A percentile compares a stretch with the other conserved stretches of the same genome.
These are phyloP conservation scores for Drosophila simulans DNA, from an alignment of 1,140 invertebrate species.

Conservation along the genomic window DNA sequence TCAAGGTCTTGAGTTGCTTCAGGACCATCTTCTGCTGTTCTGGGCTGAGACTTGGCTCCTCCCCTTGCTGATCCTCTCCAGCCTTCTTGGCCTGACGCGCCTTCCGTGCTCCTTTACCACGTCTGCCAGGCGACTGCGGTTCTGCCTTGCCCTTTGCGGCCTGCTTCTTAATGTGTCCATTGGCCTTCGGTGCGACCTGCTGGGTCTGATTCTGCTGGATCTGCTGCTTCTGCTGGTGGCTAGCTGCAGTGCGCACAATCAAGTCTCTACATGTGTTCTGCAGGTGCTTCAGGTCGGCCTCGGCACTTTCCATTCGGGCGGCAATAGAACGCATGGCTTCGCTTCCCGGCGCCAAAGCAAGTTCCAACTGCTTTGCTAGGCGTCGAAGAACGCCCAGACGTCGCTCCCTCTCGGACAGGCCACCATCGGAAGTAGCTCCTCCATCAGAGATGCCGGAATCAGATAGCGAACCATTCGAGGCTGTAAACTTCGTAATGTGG, in stretches of 20 bases:
- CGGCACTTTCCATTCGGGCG: constrained; percentile 91
- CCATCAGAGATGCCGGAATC: constrained; percentile 92
- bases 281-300: constrained; percentile 90
- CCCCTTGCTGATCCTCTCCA: background rate
- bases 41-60: constrained; percentile 8
- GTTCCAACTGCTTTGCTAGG: constrained; percentile 88
- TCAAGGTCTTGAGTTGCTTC: constrained; percentile 35
- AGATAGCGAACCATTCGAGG: constrained; percentile 88
- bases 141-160: constrained; percentile 24
- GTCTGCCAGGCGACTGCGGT: constrained; percentile 44
- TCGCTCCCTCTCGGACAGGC: constrained; percentile 89
- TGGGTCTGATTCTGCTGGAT: constrained; percentile 42
- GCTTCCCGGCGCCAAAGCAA: constrained; percentile 88
- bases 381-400: constrained; percentile 88
- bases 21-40: constrained; percentile 39
- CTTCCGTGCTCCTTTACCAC: constrained; percentile 47
- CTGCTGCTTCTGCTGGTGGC: constrained; percentile 76
- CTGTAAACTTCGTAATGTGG: constrained; percentile 81
- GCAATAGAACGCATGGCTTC: constrained; percentile 87
- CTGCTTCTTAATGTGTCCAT: constrained; percentile 36
- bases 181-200: constrained; percentile 15
- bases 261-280: constrained; percentile 92
- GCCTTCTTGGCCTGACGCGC: constrained; percentile 22
- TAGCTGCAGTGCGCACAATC: constrained; percentile 88
- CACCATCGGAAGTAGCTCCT: constrained; percentile 88